A percentile compares a stretch with the other conserved stretches of the same genome.
phyloP scores from a whole-genome alignment of 2,797 vertebrate species.

The Chromis chromis region DNA sequence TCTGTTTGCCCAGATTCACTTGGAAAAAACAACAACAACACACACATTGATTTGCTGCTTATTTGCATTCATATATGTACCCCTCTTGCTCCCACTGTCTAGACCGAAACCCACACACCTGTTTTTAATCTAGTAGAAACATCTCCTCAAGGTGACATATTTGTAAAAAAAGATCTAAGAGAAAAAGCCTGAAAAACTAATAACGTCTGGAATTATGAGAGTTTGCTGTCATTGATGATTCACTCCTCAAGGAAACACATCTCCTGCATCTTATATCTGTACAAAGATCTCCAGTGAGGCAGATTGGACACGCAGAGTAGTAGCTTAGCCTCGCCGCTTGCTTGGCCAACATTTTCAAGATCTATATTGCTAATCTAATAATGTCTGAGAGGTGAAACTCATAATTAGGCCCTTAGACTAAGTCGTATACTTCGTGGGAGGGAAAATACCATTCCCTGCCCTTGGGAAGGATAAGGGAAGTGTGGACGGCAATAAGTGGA shows the following conservation, averaged over 20 bases:
- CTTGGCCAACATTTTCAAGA: slow-evolving; percentile 15
- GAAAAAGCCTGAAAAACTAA: not conserved
- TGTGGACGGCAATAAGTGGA: slow-evolving; percentile 53
- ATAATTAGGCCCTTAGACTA: slow-evolving; percentile 51
- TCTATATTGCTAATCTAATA: slow-evolving; percentile 41
- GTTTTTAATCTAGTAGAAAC: not conserved
- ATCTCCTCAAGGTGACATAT: slow-evolving; percentile 4
- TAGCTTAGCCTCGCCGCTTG: slow-evolving; percentile 35
- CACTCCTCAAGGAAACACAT: not conserved
- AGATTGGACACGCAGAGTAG: slow-evolving; percentile 8
- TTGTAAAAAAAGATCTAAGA: not conserved
- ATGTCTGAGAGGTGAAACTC: slow-evolving; percentile 42
- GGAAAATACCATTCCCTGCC: slow-evolving; percentile 39
- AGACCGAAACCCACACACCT: slow-evolving; percentile 8
- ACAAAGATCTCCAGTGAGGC: slow-evolving; percentile 8
- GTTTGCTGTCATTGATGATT: slow-evolving; percentile 3
- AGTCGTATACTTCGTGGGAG: slow-evolving; percentile 8
- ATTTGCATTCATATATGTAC: slow-evolving; percentile 41
- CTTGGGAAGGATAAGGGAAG: slow-evolving; percentile 48
- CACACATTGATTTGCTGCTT: slow-evolving; percentile 17
- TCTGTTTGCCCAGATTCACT: not conserved
- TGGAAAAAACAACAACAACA: not conserved
- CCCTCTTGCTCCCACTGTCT: not conserved
- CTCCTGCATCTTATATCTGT: not conserved
- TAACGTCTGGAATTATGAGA: not conserved